Conservation (phyloP, 2,113 vertebrate species). For the Chauna torquata region DNA sequence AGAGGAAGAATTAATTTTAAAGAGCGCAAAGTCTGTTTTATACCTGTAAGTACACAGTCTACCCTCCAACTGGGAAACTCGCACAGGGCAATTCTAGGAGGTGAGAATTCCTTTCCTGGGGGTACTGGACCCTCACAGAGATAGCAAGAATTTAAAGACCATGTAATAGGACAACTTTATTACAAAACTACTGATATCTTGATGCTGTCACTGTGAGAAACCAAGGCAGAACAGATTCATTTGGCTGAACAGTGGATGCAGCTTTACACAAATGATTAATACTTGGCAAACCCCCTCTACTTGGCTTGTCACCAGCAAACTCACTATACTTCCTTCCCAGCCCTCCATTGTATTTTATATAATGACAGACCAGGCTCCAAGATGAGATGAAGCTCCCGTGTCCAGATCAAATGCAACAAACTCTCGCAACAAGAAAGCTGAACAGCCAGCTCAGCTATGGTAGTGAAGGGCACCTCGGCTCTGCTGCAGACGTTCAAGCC, state of each 20-base stretch:
- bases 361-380: not conserved
- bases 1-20: not conserved
- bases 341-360: constrained; percentile 42
- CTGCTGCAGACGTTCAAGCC: not conserved
- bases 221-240: constrained; percentile 55
- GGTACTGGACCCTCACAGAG: not conserved
- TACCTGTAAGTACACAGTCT: not conserved
- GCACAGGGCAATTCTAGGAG: not conserved
- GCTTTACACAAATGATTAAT: constrained; percentile 65
- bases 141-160: not conserved
- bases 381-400: constrained; percentile 17
- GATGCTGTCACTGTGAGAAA: constrained; percentile 53
- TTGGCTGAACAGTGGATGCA: constrained; percentile 49
- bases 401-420: not conserved
- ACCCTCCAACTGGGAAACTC: not conserved
- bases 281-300: constrained; percentile 44
- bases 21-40: not conserved
- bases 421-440: not conserved
- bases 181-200: not conserved
- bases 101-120: not conserved
- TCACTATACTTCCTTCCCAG: constrained; percentile 55
- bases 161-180: not conserved
- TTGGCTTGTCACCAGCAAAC: constrained; percentile 54
- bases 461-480: not conserved
- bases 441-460: not conserved